Percentiles rank a stretch among this genome's conserved stretches.
phyloP scores from a whole-genome alignment of 2,888 invertebrate species.

The Antheraea yamamai region DNA sequence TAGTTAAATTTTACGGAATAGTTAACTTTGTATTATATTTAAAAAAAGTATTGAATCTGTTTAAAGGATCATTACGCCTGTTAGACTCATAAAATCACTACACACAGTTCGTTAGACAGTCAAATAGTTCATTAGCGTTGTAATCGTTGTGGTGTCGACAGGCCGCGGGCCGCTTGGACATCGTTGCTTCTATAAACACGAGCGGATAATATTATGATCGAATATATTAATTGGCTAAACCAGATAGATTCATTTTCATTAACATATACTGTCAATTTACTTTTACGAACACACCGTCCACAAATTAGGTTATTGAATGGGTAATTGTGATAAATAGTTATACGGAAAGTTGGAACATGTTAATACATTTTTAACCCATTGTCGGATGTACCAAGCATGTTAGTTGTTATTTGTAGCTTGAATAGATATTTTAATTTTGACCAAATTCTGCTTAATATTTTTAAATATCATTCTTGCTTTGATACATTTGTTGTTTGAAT shows the following conservation, averaged over 20 bases:
- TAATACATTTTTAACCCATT: not conserved
- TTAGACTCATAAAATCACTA: slow-evolving; percentile 43
- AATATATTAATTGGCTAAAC: slow-evolving; percentile 13
- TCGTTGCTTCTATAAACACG: not conserved
- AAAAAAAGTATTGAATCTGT: not conserved
- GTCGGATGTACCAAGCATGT: not conserved
- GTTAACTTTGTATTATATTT: slow-evolving; percentile 30
- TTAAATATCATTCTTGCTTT: not conserved
- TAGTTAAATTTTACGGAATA: not conserved
- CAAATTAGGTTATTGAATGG: not conserved
- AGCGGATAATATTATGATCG: not conserved
- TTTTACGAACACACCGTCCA: not conserved
- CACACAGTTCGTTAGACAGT: slow-evolving; percentile 73
- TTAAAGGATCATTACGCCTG: slow-evolving; percentile 22
- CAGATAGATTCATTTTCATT: slow-evolving; percentile 12
- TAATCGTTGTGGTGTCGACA: slow-evolving; percentile 41
- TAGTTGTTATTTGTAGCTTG: slow-evolving; percentile 3
- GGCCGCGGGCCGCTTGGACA: not conserved
- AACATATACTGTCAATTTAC: not conserved
- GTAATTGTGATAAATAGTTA: not conserved
- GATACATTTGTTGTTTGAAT: not conserved
- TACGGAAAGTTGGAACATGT: not conserved
- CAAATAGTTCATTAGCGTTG: slow-evolving; percentile 78
- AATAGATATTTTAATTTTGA: not conserved
- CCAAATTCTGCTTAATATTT: too few relatives aligned